Percentiles rank a stretch among this genome's conserved stretches.
These are phyloP conservation scores for Coturnix japonica DNA, from an alignment of 2,113 vertebrate genomes.

Conservation along the genomic window DNA sequence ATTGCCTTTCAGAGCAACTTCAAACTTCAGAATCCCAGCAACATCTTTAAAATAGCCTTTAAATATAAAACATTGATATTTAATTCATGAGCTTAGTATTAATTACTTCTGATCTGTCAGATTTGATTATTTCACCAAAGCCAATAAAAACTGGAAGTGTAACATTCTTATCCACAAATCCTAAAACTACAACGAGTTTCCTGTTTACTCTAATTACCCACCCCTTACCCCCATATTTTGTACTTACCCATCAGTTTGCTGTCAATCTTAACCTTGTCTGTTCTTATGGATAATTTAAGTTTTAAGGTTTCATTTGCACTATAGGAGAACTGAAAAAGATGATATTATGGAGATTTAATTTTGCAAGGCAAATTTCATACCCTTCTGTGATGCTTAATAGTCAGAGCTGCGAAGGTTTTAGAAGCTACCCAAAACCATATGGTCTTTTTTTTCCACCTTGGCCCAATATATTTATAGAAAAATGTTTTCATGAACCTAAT, in stretches of 20 bases:
- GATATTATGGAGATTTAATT: slow-evolving; percentile 16
- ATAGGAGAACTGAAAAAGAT: slow-evolving; percentile 81
- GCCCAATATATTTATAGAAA: slow-evolving; percentile 3
- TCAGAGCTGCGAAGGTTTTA: background rate
- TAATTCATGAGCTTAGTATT: background rate
- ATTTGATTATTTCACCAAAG: background rate
- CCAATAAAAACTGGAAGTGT: background rate
- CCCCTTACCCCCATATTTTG: background rate
- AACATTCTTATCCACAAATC: background rate
- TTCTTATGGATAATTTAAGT: slow-evolving; percentile 87
- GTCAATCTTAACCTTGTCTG: slow-evolving; percentile 85
- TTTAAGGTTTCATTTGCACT: slow-evolving; percentile 85
- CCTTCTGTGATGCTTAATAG: background rate
- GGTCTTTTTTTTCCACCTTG: background rate
- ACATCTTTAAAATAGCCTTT: background rate
- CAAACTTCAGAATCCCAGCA: background rate
- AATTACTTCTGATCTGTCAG: background rate
- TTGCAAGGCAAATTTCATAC: background rate
- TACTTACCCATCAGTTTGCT: slow-evolving; percentile 90
- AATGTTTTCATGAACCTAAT: slow-evolving; percentile 58
- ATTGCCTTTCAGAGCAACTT: background rate
- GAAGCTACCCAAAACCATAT: slow-evolving; percentile 6
- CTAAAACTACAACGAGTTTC: slow-evolving; percentile 12
- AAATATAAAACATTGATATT: background rate
- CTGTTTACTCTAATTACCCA: background rate